These are phyloP conservation scores for Proales similis DNA, from an alignment of 1,140 invertebrate genomes.

Conservation along the genomic window DNA sequence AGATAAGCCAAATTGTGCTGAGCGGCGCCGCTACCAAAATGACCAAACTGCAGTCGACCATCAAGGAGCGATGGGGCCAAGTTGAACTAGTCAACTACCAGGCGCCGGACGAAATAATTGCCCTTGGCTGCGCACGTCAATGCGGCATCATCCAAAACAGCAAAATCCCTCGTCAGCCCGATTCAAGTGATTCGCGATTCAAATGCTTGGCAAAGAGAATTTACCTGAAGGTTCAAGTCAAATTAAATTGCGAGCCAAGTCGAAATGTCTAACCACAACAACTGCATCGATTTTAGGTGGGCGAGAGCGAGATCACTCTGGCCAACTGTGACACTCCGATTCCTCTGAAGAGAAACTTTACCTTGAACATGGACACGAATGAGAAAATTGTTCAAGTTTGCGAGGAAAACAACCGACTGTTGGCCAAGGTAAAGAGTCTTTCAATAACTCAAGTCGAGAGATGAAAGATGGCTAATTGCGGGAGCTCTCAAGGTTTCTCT, in stretches of 20 bases:
- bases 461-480: neutral
- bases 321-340: conserved; percentile 10
- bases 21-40: conserved; percentile 34
- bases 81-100: conserved; percentile 12
- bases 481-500: conserved; percentile 1
- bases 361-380: conserved; percentile 5
- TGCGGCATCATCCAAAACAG: neutral
- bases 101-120: conserved; percentile 30
- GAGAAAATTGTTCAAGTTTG: neutral
- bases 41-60: neutral
- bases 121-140: conserved; percentile 27
- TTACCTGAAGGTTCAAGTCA: neutral
- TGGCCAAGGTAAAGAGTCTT: conserved; percentile 11
- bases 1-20: conserved; percentile 19
- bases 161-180: conserved; percentile 5
- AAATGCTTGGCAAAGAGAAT: conserved; percentile 25
- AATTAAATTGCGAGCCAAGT: too few relatives aligned
- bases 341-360: conserved; percentile 29
- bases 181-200: conserved; percentile 20
- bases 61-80: conserved; percentile 21
- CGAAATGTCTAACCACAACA: neutral
- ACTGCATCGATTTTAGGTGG: neutral
- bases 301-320: neutral
- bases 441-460: neutral
- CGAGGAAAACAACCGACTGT: conserved; percentile 8